These are phyloP conservation scores for Dinothrombium tinctorium DNA, from an alignment of 1,140 invertebrate genomes.

Conservation along the genomic window DNA sequence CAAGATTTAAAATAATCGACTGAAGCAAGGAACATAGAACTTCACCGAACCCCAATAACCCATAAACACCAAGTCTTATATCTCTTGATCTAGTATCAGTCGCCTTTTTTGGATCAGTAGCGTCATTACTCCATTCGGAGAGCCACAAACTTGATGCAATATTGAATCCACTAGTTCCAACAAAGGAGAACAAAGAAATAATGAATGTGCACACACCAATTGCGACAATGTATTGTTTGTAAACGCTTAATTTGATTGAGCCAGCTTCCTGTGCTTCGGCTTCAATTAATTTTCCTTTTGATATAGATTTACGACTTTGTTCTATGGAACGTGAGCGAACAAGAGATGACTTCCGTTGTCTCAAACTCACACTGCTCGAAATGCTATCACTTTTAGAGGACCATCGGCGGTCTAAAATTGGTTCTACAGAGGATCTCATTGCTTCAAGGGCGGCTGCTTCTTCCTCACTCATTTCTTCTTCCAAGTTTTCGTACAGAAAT, in stretches of 20 bases:
- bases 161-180: too few relatives aligned
- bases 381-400: neutral
- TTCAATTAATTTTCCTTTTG: constrained; percentile 29
- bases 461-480: neutral
- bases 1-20: constrained; percentile 6
- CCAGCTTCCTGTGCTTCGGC: constrained; percentile 8
- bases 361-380: neutral
- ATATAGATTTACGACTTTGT: neutral
- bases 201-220: constrained; percentile 1
- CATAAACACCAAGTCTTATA: constrained; percentile 66
- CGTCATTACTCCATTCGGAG: constrained; percentile 22
- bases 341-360: neutral
- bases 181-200: constrained; percentile 12
- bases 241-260: constrained; percentile 10
- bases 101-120: constrained; percentile 8
- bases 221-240: constrained; percentile 5
- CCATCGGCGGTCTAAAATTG: neutral
- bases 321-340: neutral
- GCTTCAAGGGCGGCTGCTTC: neutral
- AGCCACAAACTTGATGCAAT: constrained; percentile 22
- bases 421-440: neutral
- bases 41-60: constrained; percentile 58
- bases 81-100: constrained; percentile 33
- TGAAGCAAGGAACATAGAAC: constrained; percentile 5
- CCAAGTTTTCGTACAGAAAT: constrained; percentile 16